phyloP scores from a whole-genome alignment of 2,888 invertebrate species.

The Drosophila koepferae region DNA sequence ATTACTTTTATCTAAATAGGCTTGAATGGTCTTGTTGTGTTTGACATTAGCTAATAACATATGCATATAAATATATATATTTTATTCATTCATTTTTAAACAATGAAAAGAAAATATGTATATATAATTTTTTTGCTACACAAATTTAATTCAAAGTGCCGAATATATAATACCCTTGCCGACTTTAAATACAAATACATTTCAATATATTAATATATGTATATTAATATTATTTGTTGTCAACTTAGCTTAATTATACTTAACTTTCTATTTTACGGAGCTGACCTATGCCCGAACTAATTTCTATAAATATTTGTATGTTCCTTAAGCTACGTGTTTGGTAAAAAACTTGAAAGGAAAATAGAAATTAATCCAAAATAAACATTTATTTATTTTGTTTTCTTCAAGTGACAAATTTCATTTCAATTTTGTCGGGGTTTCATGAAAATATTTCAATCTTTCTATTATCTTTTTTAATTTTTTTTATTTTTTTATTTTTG shows the following conservation, averaged over 20 bases:
- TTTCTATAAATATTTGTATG: not conserved
- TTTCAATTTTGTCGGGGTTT: not conserved
- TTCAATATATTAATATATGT: not conserved
- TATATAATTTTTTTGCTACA: not conserved
- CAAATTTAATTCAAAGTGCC: not conserved
- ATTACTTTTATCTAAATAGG: not conserved
- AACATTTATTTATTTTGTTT: not conserved
- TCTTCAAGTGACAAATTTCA: not conserved
- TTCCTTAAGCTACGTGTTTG: not conserved
- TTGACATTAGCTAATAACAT: conserved; percentile 3
- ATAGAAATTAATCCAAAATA: not conserved
- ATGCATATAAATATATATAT: not conserved
- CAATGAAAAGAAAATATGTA: not conserved
- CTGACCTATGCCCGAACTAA: not conserved
- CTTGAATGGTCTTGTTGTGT: not conserved
- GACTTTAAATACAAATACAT: not conserved
- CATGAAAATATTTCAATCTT: not conserved
- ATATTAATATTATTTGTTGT: not conserved
- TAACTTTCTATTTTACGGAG: not conserved
- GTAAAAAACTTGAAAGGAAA: not conserved
- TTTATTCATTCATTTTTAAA: not conserved
- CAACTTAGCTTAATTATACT: not conserved
- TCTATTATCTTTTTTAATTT: not conserved
- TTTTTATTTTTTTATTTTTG: not conserved
- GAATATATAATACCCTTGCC: conserved; percentile 2